Evolutionary conservation across 1,140 invertebrate genomes (phyloP), one percentile per base, ranked within the genome.

Genomic region (Pygmarrhopalites habei): DNA sequence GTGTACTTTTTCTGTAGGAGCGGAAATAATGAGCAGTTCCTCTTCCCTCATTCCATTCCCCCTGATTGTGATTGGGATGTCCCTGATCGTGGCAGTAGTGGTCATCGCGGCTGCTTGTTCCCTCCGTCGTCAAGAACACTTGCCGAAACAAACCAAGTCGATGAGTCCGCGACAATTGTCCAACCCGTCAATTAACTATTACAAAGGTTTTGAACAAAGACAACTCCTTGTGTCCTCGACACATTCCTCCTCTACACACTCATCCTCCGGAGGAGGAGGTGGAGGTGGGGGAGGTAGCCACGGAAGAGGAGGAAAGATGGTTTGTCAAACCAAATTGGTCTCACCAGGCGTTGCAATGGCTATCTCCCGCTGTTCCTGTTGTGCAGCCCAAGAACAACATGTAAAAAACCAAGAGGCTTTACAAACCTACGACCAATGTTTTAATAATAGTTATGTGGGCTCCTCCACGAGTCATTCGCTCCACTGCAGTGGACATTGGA

Each of bases 401-500:
- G 2, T 5, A 15, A 25, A 47, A 60, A 28, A 46, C 59, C 23
- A 49, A 52, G 2, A 46, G 17, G 43, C 51, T 1, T 3, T 59
- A 15, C 28, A 35, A 25, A 64, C 58, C 1, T 66, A 66, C 44
- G 62, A 66, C 14, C 62, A 63, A 35, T 70, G 62, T 58, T 66
- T 57, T 35, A 58, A 66, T 19, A 39, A 53, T 26, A 64, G 52
- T 28, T 62, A 43, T 35, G 15, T 62, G n/a, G 47, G 32, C 32
- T 69, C n/a, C n/a, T n/a, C 67, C 14, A 51, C 56, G 14, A 62
- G 43, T 59, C 68, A 70, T 19, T 64, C 65, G 19, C n/a, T 56
- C 0, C 60, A 70, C 53, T 67, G 53, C n/a, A 7, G 32, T 61
- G 63, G 63, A 32, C 65, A 66, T 43, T 70, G 69, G 65, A 60